Percentiles rank a stretch among this genome's conserved stretches.
Conservation (phyloP, 2,113 vertebrate species). For the Shinisaurus crocodilurus region DNA sequence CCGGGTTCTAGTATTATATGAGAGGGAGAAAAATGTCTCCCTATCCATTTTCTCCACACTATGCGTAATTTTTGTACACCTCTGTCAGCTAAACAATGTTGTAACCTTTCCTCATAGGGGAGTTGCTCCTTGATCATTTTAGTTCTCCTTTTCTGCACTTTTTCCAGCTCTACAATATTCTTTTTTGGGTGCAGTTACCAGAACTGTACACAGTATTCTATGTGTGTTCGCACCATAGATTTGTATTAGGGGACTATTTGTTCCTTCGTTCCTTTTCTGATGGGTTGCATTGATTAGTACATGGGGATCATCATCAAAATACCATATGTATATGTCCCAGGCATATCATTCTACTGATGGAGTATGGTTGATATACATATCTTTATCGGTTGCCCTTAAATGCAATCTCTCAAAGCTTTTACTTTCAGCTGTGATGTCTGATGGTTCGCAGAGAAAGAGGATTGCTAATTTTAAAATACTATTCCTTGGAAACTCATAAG, state of each 20-base stretch:
- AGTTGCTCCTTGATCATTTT: too few relatives aligned
- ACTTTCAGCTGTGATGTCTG: not conserved
- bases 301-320: not conserved
- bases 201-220: too few relatives aligned
- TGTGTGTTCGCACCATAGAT: too few relatives aligned
- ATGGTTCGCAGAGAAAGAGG: not conserved
- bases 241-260: not conserved
- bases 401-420: not conserved
- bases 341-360: not conserved
- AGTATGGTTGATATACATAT: not conserved
- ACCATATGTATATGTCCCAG: not conserved
- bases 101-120: too few relatives aligned
- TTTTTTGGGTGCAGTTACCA: too few relatives aligned
- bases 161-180: too few relatives aligned
- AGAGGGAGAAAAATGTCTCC: too few relatives aligned
- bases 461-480: not conserved
- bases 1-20: too few relatives aligned
- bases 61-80: too few relatives aligned
- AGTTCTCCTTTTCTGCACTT: too few relatives aligned
- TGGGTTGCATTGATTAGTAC: conserved; percentile 4
- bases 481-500: not conserved
- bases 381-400: not conserved
- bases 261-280: conserved; percentile 45
- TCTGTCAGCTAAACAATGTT: too few relatives aligned
- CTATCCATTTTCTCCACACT: too few relatives aligned